Percentiles rank a stretch among this genome's conserved stretches.
These are phyloP conservation scores for Hypomecis punctinalis DNA, from an alignment of 2,888 invertebrate genomes.

Conservation along the genomic window DNA sequence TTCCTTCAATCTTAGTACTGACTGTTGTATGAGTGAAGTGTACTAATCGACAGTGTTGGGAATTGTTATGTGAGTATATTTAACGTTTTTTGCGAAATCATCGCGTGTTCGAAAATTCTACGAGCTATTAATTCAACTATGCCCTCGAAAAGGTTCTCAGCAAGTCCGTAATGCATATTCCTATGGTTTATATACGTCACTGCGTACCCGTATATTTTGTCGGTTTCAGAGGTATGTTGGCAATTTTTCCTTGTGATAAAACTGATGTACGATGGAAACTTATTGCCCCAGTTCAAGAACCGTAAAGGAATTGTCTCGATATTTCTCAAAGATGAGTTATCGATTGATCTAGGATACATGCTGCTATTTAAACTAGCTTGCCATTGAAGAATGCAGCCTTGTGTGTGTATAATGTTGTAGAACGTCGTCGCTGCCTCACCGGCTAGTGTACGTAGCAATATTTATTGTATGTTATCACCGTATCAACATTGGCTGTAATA, in stretches of 20 bases:
- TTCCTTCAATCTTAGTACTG: slow-evolving; percentile 1
- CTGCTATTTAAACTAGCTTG: neutral
- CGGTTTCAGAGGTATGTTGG: slow-evolving; percentile 24
- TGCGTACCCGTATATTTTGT: slow-evolving; percentile 48
- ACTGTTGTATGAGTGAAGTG: slow-evolving; percentile 23
- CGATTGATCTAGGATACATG: neutral
- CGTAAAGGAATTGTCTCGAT: neutral
- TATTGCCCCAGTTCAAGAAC: neutral
- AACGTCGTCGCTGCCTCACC: slow-evolving; percentile 2
- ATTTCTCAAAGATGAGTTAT: neutral
- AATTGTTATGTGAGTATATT: slow-evolving; percentile 35
- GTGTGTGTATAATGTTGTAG: slow-evolving; percentile 8
- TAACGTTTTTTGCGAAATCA: slow-evolving; percentile 1
- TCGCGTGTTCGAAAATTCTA: neutral
- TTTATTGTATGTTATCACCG: slow-evolving; percentile 48
- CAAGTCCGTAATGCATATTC: no score
- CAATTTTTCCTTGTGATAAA: slow-evolving; percentile 29
- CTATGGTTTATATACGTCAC: slow-evolving; percentile 31
- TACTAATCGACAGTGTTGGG: neutral
- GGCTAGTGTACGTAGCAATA: slow-evolving; percentile 40
- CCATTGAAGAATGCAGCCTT: neutral
- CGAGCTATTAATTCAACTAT: slow-evolving; percentile 37
- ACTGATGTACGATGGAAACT: slow-evolving; percentile 18
- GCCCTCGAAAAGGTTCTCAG: slow-evolving; percentile 38
- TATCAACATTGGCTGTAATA: slow-evolving; percentile 47